phyloP scores from a whole-genome alignment of 2,797 vertebrate species.

The Spheniscus humboldti region DNA sequence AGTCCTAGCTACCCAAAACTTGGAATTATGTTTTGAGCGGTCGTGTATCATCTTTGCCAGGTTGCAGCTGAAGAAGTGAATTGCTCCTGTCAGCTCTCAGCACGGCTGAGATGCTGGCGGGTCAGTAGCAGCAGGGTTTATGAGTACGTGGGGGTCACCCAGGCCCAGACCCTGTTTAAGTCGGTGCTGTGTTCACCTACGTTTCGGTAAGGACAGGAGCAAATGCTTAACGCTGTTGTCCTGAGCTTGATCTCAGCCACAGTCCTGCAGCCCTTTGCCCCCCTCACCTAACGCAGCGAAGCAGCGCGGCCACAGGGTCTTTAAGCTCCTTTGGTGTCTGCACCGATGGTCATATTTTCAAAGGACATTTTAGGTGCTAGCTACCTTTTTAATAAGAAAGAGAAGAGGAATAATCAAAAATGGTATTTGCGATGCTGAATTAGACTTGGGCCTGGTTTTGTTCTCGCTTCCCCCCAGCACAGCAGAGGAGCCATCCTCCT shows the following conservation, averaged over 20 bases:
- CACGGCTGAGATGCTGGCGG: not conserved
- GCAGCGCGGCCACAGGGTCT: accelerated
- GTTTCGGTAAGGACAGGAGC: not conserved
- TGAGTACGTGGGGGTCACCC: not conserved
- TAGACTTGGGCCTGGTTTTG: not conserved
- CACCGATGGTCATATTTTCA: not conserved
- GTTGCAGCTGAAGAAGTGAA: not conserved
- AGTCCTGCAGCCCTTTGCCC: not conserved
- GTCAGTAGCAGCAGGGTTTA: not conserved
- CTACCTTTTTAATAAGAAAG: not conserved
- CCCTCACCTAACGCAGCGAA: not conserved
- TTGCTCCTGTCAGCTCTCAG: not conserved
- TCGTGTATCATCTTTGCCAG: not conserved
- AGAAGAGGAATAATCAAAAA: not conserved
- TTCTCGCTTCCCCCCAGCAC: not conserved
- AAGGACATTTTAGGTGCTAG: not conserved
- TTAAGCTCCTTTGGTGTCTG: not conserved
- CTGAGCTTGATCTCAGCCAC: not conserved
- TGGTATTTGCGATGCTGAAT: not conserved
- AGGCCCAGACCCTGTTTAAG: not conserved
- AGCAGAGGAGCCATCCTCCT: not conserved
- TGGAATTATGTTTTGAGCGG: not conserved
- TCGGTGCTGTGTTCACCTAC: not conserved
- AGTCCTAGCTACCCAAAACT: not conserved
- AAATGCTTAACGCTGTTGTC: not conserved